phyloP scores from a whole-genome alignment of 2,888 invertebrate species.

The Athrips mouffetella region DNA sequence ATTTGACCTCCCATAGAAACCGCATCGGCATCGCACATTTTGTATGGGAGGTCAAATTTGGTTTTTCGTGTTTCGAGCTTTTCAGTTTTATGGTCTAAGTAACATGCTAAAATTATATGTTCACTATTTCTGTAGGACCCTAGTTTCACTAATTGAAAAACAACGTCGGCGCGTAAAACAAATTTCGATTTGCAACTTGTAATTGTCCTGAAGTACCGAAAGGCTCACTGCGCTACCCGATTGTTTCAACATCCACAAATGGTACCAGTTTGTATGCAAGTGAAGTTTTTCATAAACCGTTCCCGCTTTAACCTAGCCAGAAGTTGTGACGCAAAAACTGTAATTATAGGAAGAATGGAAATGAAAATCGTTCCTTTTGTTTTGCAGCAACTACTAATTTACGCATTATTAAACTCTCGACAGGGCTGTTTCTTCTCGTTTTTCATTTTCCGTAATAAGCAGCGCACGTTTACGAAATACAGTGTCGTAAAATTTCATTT shows the following conservation, averaged over 20 bases:
- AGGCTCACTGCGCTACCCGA: constrained; percentile 35
- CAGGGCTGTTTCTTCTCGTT: constrained; percentile 20
- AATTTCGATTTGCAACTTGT: constrained; percentile 44
- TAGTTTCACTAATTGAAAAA: too few species aligned
- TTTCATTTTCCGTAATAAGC: constrained; percentile 5
- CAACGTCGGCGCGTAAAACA: constrained; percentile 14
- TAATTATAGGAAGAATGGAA: constrained; percentile 62
- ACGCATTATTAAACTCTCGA: constrained; percentile 51
- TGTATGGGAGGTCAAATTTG: too few species aligned
- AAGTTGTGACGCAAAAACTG: constrained; percentile 51
- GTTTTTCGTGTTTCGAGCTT: too few species aligned
- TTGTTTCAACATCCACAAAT: constrained; percentile 49
- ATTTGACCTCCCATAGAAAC: too few species aligned
- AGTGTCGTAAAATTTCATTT: too few species aligned
- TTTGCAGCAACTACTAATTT: constrained; percentile 39
- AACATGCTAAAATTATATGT: too few species aligned
- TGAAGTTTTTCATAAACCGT: constrained; percentile 62
- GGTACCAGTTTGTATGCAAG: constrained; percentile 59
- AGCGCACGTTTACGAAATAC: not conserved
- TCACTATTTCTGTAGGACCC: too few species aligned
- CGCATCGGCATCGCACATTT: too few species aligned
- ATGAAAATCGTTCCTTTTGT: constrained; percentile 49
- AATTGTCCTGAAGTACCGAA: constrained; percentile 44
- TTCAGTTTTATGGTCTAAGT: too few species aligned
- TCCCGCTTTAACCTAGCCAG: constrained; percentile 44